Evolutionary conservation across 2,888 invertebrate species (phyloP).

Genomic region (Tethea ocularis): DNA sequence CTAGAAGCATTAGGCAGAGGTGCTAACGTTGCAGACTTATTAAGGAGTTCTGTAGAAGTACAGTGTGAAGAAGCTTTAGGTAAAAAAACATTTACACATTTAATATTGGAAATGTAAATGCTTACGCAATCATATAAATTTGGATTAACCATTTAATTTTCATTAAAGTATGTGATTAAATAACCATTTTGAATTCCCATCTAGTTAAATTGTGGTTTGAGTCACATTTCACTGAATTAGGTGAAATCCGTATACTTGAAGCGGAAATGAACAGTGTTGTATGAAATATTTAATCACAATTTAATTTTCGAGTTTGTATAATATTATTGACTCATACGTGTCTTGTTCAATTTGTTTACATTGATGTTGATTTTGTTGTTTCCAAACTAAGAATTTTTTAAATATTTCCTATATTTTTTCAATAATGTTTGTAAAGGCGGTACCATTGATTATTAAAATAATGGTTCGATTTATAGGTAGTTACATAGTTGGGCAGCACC

Average conservation of each 20-base stretch:
- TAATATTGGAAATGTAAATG: slow-evolving; percentile 9
- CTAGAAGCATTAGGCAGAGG: slow-evolving; percentile 63
- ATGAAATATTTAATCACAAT: neutral
- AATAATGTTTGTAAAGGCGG: too few relatives aligned
- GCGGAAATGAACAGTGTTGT: neutral
- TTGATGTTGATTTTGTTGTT: too few relatives aligned
- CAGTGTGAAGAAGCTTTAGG: slow-evolving; percentile 76
- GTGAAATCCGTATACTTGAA: neutral
- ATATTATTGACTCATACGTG: too few relatives aligned
- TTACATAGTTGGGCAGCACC: too few relatives aligned
- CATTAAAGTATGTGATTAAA: neutral
- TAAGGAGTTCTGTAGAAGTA: slow-evolving; percentile 71
- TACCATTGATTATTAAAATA: too few relatives aligned
- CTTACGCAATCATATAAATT: neutral
- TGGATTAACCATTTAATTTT: neutral
- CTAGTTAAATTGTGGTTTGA: neutral
- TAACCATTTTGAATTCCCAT: neutral
- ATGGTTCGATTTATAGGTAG: too few relatives aligned
- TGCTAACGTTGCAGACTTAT: slow-evolving; percentile 55
- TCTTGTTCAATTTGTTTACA: neutral
- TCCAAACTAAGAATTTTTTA: too few relatives aligned
- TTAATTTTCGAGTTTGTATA: too few relatives aligned
- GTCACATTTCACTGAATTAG: neutral
- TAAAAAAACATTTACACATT: slow-evolving; percentile 22
- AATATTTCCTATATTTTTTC: too few relatives aligned